These are phyloP conservation scores for Xyrichtys novacula DNA, from an alignment of 2,797 vertebrate genomes.

Conservation along the genomic window DNA sequence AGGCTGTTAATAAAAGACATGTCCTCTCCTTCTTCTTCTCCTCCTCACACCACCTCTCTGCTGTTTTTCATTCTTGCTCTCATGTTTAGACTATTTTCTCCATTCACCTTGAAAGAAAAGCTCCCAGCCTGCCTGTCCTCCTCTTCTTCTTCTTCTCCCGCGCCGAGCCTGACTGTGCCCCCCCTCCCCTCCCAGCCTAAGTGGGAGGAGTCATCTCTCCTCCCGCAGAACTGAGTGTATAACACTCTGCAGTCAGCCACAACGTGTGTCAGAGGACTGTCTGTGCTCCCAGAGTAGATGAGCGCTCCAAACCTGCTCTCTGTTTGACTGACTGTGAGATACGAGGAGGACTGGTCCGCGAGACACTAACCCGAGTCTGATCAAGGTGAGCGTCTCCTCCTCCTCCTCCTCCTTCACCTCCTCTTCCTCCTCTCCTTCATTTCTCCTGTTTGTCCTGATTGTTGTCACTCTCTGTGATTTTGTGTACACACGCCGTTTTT, in stretches of 20 bases:
- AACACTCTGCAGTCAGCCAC: slow-evolving; percentile 88
- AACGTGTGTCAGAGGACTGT: slow-evolving; percentile 91
- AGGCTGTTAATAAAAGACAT: slow-evolving; percentile 23
- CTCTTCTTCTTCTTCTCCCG: too few relatives aligned
- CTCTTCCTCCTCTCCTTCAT: slow-evolving; percentile 14
- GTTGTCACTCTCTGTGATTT: slow-evolving; percentile 39
- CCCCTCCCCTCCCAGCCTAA: slow-evolving; percentile 51
- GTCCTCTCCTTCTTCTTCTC: neutral
- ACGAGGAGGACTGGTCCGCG: slow-evolving; percentile 62
- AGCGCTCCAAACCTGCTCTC: slow-evolving; percentile 73
- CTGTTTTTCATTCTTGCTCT: slow-evolving; percentile 25
- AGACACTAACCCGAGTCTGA: slow-evolving; percentile 67
- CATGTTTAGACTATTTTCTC: slow-evolving; percentile 57
- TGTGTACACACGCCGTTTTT: slow-evolving; percentile 6
- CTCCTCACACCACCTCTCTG: neutral
- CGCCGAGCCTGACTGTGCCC: slow-evolving; percentile 60
- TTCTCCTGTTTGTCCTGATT: neutral
- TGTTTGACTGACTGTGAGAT: slow-evolving; percentile 74
- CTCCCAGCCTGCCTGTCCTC: slow-evolving; percentile 66
- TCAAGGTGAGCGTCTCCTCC: slow-evolving; percentile 77
- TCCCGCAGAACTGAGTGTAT: slow-evolving; percentile 81
- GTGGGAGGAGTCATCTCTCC: slow-evolving; percentile 85
- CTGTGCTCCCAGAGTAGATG: slow-evolving; percentile 86
- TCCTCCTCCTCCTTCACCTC: too few relatives aligned
- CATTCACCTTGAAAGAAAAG: slow-evolving; percentile 76